Percentiles rank a stretch among this genome's conserved stretches.
phyloP scores from a whole-genome alignment of 2,113 vertebrate species.

The Bostrychus sinensis region DNA sequence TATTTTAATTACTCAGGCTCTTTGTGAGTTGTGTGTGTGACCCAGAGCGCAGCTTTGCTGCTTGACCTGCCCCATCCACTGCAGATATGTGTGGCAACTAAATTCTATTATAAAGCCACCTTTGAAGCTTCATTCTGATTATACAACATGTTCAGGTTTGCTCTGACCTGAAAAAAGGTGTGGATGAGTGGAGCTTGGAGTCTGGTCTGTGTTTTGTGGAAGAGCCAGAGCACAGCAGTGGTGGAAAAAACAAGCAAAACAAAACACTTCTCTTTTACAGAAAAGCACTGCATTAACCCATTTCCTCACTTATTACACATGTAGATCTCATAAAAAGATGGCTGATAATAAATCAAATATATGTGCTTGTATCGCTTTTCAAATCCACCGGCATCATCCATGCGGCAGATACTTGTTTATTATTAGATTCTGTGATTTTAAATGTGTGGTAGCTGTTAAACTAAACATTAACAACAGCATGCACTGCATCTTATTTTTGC shows the following conservation, averaged over 20 bases:
- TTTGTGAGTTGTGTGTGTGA: slow-evolving; percentile 7
- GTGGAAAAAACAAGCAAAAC: slow-evolving; percentile 7
- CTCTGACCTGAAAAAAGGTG: slow-evolving; percentile 28
- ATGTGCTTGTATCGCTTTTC: slow-evolving; percentile 2
- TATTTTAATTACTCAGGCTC: slow-evolving; percentile 13
- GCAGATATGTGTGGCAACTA: too few relatives aligned
- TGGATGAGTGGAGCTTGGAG: background rate
- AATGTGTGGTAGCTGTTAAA: slow-evolving; percentile 14
- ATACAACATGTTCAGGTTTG: slow-evolving; percentile 20
- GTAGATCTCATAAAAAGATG: background rate
- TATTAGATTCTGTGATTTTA: slow-evolving; percentile 12
- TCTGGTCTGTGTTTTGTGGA: background rate
- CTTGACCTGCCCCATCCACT: slow-evolving; percentile 1
- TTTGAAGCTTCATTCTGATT: slow-evolving; percentile 1
- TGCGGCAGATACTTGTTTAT: background rate
- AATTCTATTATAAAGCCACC: too few relatives aligned
- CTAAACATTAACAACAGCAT: slow-evolving; percentile 20
- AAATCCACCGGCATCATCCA: background rate
- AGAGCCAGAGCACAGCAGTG: background rate
- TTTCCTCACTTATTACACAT: background rate
- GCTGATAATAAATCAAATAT: background rate
- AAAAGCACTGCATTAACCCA: background rate
- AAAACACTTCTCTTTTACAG: slow-evolving; percentile 16
- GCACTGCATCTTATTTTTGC: slow-evolving; percentile 16
- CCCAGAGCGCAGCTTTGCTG: background rate